Base-by-base conservation (phyloP, 2,888 invertebrate genomes). In the Saturnia pavonia region DNA sequence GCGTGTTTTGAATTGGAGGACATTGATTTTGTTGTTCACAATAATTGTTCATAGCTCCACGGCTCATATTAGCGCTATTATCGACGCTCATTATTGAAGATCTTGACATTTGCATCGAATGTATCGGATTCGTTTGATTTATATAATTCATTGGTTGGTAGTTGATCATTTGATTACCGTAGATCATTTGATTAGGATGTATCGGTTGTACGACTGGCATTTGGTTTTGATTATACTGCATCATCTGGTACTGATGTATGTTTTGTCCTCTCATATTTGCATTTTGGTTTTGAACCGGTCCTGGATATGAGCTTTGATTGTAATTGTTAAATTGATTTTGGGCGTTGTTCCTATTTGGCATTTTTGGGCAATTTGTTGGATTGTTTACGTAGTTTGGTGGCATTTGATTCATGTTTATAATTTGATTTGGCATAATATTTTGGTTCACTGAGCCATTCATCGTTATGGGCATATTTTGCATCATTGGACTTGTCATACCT, bases 21-120 rank as follows among this genome's bases (percentile, higher is more conserved):
- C 85, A 84, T 51, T 83, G 82, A 70, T 80, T 88, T 67, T 85
- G 86, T 63, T 88, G 90, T 68, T 92, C 93, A 67, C 91, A 91
- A 71, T 89, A 93, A 72, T 85, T 90, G 73, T 88, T 91, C 83
- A 93, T 87, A 0, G 85, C 84, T 0, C 91, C 92, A 72, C 92
- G 81, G 72, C 83, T 87, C 88, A 91, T 90, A 71, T 90, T 91
- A 0, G 89, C 91, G 71, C 91, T 93, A 76, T 90, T 93, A 72
- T 94, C 93, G 0, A 93, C 92, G 71, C 94, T 94, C 94, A 94
- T 94, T 68, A 91, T 81, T 0, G 94, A 94, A 3, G 93, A 92
- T 72, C 93, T 87, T 0, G 93, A 94, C 88, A 92, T 89, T 80
- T 93, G 93, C 78, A 91, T 77, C 1, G 86, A 88, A 78, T 92